These are phyloP conservation scores for Drosophila bipectinata DNA, from an alignment of 1,140 invertebrate species.

Conservation along the genomic window DNA sequence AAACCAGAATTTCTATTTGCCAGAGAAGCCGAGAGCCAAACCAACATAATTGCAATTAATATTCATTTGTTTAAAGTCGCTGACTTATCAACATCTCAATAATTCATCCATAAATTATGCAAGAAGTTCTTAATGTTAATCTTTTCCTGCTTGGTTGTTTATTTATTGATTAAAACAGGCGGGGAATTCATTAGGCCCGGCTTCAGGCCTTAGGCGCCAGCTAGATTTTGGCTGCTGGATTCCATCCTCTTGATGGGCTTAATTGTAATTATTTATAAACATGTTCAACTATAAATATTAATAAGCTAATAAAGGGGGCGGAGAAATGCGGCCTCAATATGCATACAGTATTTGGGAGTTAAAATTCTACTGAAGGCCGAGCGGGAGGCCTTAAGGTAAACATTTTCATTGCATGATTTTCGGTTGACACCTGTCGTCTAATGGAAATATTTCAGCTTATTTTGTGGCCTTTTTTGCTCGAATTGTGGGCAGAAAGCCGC, in stretches of 20 bases:
- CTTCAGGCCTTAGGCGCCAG: conserved; percentile 21
- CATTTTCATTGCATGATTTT: conserved; percentile 47
- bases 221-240: conserved; percentile 43
- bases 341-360: too few relatives aligned
- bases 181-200: conserved; percentile 30
- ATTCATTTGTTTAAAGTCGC: conserved; percentile 29
- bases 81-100: conserved; percentile 41
- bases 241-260: conserved; percentile 4
- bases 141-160: conserved; percentile 44
- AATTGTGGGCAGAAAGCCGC: conserved; percentile 36
- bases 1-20: conserved; percentile 30
- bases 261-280: conserved; percentile 34
- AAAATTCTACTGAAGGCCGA: not conserved
- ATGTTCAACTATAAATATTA: conserved; percentile 51
- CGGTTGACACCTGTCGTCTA: conserved; percentile 45
- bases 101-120: conserved; percentile 43
- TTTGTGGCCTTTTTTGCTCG: conserved; percentile 45
- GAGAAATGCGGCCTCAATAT: conserved; percentile 2
- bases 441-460: conserved; percentile 44
- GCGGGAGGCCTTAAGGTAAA: conserved; percentile 21
- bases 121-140: conserved; percentile 34
- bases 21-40: not conserved
- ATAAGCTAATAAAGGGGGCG: conserved; percentile 6
- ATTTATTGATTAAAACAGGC: conserved; percentile 39
- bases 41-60: conserved; percentile 27